Evolutionary conservation across 1,140 invertebrate species (phyloP), one percentile per base, ranked within the genome.

Genomic region (Macrosteles quadrilineatus): DNA sequence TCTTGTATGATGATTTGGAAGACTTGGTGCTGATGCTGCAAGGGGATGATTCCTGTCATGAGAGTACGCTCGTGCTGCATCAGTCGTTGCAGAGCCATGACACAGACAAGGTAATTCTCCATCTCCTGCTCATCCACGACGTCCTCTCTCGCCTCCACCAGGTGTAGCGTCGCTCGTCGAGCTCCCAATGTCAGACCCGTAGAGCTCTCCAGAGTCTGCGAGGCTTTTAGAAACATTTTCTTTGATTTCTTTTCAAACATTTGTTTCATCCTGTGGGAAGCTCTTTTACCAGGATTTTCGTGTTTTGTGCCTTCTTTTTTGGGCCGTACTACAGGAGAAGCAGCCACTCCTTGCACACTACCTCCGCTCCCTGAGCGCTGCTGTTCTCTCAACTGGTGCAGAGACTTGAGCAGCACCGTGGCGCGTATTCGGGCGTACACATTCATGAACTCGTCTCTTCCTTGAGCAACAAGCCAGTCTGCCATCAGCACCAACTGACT

Each of bases 11-110:
- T 88, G 11, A 89, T 87, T 73, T 95, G 91, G 76, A 97, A 93
- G 0, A 97, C 91, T 71, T 91, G 86, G 43, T 90, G 88, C 75
- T 94, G 90, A 73, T 93, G 86, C 30, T 90, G 87, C 45, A 87
- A 80, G 17, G 94, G 91, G 76, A 98, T 90, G 30, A 98, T 91
- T 17, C 91, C 90, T 17, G 89, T 85, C 82, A 97, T 90, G 19
- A 95, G 80, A 63, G 88, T 84, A 30, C 91, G 86, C 79, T 98
- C 96, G 76, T 90, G 90, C 77, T 95, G 91, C 84, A 97, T 93
- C 2, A 98, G 83, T 72, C 92, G 90, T 55, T 93, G 89, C n/a
- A 98, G 82, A 6, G 91, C 94, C 32, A 93, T 90, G 0, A 96
- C 87, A 73, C 92, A 86, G n/a, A 91, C 86, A 67, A 96, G 81